Evolutionary conservation across 2,113 vertebrate genomes (phyloP), one percentile per base, ranked within the genome.

Genomic region (Anarrhichthys ocellatus): DNA sequence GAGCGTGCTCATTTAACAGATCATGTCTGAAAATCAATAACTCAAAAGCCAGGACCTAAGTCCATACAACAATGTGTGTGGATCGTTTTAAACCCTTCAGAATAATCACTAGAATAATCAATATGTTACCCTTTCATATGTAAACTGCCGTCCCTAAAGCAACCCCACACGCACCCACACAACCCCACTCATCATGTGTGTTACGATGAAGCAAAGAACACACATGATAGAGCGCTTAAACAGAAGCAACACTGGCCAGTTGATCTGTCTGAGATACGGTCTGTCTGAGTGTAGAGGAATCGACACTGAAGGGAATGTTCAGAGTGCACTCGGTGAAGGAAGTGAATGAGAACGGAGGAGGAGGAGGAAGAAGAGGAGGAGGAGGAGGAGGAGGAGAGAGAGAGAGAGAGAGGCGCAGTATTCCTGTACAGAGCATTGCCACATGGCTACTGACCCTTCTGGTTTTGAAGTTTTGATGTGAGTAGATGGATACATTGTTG

Each of bases 381-480:
- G 29, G 29, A 29, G 29, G 73, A 73, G 70, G 20, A 32, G 10
- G 66, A 76, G 52, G 27, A 34, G 63, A 73, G 44, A 20, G 36
- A 54, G 71, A 71, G 27, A 34, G 63, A 73, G 44, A 20, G 36
- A 54, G 71, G 68, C 71, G n/a, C 61, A 58, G 83, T 84, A 87
- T 78, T 86, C 72, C 56, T 61, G 48, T 62, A 80, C 76, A 88
- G 76, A 87, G 73, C 64, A 56, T 50, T 76, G 80, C 32, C 72
- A 74, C 72, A 42, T 75, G 84, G 71, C 74, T 79, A 82, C 85
- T 91, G 88, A 90, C 79, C 87, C 73, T 9, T 13, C 68, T 81
- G 75, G 63, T 88, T 61, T 87, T 86, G 68, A 89, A 81, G 76
- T 86, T 79, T 87, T 70, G 84, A 0, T 54, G 70, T 81, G 85